Conservation (phyloP, 2,797 vertebrate genomes). For the Acanthurus tractus region DNA sequence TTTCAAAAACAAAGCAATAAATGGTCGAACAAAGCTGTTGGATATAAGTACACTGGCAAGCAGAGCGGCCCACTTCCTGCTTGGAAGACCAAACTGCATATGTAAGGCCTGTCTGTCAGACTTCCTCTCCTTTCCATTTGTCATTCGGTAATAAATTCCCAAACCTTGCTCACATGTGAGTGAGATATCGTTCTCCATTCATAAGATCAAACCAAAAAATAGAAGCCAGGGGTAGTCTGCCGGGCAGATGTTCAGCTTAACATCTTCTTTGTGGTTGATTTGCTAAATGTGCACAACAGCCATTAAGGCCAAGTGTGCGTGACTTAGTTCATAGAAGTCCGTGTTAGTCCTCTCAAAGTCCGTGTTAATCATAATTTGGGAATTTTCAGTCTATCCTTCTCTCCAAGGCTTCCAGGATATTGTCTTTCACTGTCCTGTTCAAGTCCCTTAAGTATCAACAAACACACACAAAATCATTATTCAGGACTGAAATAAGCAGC, state of each 20-base stretch:
- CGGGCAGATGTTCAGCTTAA: slow-evolving; percentile 71
- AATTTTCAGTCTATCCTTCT: neutral
- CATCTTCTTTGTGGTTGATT: slow-evolving; percentile 31
- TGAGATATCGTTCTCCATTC: slow-evolving; percentile 57
- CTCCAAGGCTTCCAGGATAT: slow-evolving; percentile 4
- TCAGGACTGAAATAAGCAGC: slow-evolving; percentile 40
- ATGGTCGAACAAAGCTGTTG: slow-evolving; percentile 35
- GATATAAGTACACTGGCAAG: slow-evolving; percentile 11
- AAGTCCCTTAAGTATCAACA: slow-evolving; percentile 4
- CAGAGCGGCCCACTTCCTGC: slow-evolving; percentile 39
- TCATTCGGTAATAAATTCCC: slow-evolving; percentile 57
- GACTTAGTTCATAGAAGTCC: neutral
- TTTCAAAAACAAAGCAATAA: slow-evolving; percentile 45
- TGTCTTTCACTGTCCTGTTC: neutral
- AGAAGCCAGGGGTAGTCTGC: slow-evolving; percentile 58
- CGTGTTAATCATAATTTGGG: neutral
- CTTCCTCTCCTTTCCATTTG: slow-evolving; percentile 55
- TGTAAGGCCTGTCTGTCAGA: slow-evolving; percentile 55
- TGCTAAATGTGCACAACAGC: slow-evolving; percentile 46
- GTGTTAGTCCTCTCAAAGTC: neutral
- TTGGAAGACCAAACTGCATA: slow-evolving; percentile 39
- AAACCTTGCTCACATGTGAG: slow-evolving; percentile 53
- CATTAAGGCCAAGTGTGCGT: slow-evolving; percentile 16
- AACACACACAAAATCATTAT: slow-evolving; percentile 25
- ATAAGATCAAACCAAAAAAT: slow-evolving; percentile 57